Evolutionary conservation across 2,888 invertebrate genomes (phyloP), one percentile per base, ranked within the genome.

Genomic region (Dasypogon diadema): DNA sequence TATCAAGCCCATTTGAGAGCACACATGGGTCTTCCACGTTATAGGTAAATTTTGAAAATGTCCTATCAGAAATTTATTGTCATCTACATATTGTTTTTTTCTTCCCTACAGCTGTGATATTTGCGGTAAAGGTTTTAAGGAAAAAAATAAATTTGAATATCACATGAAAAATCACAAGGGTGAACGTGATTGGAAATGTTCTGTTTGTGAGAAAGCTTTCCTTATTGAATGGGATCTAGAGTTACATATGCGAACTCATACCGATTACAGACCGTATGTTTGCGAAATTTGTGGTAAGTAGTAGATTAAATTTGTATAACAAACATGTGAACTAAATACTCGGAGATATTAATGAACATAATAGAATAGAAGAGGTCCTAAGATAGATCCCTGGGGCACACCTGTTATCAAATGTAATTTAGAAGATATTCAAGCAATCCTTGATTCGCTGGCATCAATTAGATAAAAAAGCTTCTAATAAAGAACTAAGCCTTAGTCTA

Each of bases 141-240:
- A 55, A 22, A 55, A 14, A 22, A 37, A 8, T 21, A 72, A 55
- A 37, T 72, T n/a, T 37, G 55, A 55, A 37, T 72, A 72, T 16
- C 72, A 72, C 14, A 72, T 72, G 72, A 72, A 72, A 21, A 72
- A 72, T 55, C 55, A 72, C n/a, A 55, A 14, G 5, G 55, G 55
- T 4, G 55, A 72, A 37, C 22, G 72, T 3, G n/a, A 30, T 14
- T 72, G 54, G 37, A 37, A 55, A 37, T 72, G 72, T 24, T 22
- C 12, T 2, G 16, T 55, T 10, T 72, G 72, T 42, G 54, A 22
- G 30, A 72, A 55, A 37, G 73, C 14, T 12, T 73, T 73, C 46
- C 14, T 73, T 8, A 34, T 37, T 10, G 56, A 73, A 42, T 56
- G 56, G 30, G 73, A 73, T 42, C 37, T 73, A 1, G 42, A 56